A percentile compares a stretch with the other conserved stretches of the same genome.
phyloP scores from a whole-genome alignment of 2,113 vertebrate species.

The Synodontis membranacea region DNA sequence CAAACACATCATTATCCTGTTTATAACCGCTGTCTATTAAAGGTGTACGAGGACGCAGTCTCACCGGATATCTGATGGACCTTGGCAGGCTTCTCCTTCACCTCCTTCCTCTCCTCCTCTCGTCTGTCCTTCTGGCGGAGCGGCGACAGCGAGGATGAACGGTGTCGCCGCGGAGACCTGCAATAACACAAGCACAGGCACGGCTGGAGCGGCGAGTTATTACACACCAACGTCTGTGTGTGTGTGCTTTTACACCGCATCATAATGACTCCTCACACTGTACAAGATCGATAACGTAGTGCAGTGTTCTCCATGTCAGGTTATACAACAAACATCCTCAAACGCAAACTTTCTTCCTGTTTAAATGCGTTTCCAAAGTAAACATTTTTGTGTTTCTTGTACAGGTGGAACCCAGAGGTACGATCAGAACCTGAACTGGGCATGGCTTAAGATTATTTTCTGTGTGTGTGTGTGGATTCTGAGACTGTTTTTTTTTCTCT shows the following conservation, averaged over 20 bases:
- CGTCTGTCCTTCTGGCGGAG: conserved; percentile 82
- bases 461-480: too few relatives aligned
- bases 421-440: too few relatives aligned
- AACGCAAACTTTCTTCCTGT: too few relatives aligned
- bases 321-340: too few relatives aligned
- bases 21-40: background rate
- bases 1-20: background rate
- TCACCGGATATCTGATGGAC: conserved; percentile 90
- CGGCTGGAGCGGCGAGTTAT: background rate
- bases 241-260: background rate
- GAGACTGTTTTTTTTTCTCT: too few relatives aligned
- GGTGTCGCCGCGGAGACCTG: conserved; percentile 87
- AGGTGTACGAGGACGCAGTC: background rate
- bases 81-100: conserved; percentile 72
- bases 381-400: too few relatives aligned
- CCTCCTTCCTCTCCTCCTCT: conserved; percentile 83
- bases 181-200: conserved; percentile 24
- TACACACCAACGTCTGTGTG: too few relatives aligned
- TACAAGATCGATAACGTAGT: background rate
- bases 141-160: conserved; percentile 85
- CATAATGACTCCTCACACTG: background rate
- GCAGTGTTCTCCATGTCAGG: too few relatives aligned
- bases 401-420: too few relatives aligned
- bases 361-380: too few relatives aligned
- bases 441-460: too few relatives aligned